These are phyloP conservation scores for Nylanderia fulva DNA, from an alignment of 1,140 invertebrate genomes.

Conservation along the genomic window DNA sequence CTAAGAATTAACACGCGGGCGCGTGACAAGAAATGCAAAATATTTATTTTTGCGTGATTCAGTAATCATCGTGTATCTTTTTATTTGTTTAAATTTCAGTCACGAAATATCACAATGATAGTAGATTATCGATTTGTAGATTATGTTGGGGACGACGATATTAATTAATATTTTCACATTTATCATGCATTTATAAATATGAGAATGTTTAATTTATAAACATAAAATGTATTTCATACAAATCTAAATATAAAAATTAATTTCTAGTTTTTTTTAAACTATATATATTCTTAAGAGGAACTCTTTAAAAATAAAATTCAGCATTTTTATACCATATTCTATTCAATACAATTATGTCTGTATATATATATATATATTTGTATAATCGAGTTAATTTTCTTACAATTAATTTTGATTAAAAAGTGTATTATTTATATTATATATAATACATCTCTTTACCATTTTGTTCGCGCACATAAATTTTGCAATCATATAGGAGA, in stretches of 20 bases:
- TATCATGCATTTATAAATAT: slow-evolving; percentile 1
- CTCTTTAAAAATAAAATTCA: not conserved
- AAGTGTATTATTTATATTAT: not conserved
- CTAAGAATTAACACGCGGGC: not conserved
- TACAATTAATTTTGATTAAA: not conserved
- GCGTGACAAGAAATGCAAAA: slow-evolving; percentile 18
- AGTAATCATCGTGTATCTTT: slow-evolving; percentile 28
- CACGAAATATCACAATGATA: slow-evolving; percentile 37
- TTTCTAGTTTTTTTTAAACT: not conserved
- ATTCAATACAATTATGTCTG: not conserved
- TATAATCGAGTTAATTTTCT: not conserved
- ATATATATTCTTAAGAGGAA: too few species aligned
- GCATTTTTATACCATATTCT: slow-evolving; percentile 3
- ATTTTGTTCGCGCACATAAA: not conserved
- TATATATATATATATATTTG: too few species aligned
- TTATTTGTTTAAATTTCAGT: slow-evolving; percentile 44
- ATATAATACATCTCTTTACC: too few species aligned
- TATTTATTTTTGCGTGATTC: slow-evolving; percentile 15
- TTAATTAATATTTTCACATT: not conserved
- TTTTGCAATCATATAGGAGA: not conserved
- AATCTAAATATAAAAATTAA: not conserved
- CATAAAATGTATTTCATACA: too few species aligned
- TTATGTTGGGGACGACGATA: not conserved
- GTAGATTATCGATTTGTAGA: slow-evolving; percentile 9
- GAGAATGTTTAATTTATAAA: too few species aligned